Conservation (phyloP, 92 coral and sea anemone species). For the Siderastrea radians region DNA sequence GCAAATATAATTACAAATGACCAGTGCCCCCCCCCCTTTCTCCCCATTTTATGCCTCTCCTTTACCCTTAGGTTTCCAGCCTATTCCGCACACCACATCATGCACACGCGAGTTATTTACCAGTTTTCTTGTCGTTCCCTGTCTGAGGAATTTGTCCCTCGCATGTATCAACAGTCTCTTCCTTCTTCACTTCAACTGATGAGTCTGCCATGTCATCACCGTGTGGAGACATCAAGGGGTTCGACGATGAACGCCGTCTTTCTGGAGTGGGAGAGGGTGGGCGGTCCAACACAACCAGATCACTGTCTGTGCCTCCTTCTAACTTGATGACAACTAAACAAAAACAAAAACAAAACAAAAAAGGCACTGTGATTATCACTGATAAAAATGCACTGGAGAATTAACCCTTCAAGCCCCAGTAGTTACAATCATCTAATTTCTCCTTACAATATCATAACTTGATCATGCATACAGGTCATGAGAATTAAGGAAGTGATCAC, state of each 20-base stretch:
- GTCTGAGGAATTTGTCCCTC: conserved; percentile 4
- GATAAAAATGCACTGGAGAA: not conserved
- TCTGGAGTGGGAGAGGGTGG: conserved; percentile 81
- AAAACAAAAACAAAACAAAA: not conserved
- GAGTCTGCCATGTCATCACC: conserved; percentile 59
- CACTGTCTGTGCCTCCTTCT: conserved; percentile 93
- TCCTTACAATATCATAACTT: too few relatives aligned
- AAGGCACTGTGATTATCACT: not conserved
- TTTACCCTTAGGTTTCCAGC: too few relatives aligned
- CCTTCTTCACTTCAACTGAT: conserved; percentile 37
- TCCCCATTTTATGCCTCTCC: too few relatives aligned
- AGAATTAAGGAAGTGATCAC: too few relatives aligned
- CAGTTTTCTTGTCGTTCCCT: conserved; percentile 7
- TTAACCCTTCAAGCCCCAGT: too few relatives aligned
- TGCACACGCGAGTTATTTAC: not conserved
- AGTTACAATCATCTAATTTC: too few relatives aligned
- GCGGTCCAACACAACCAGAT: conserved; percentile 88
- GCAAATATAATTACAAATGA: too few relatives aligned
- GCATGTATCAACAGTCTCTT: conserved; percentile 22
- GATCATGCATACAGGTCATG: too few relatives aligned
- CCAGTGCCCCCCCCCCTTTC: too few relatives aligned
- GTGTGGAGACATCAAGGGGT: conserved; percentile 61
- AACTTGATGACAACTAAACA: conserved; percentile 91
- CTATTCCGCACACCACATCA: too few relatives aligned
- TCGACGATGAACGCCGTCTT: conserved; percentile 45